phyloP scores from a whole-genome alignment of 1,140 invertebrate genomes.

The Drosophila pruinosa region DNA sequence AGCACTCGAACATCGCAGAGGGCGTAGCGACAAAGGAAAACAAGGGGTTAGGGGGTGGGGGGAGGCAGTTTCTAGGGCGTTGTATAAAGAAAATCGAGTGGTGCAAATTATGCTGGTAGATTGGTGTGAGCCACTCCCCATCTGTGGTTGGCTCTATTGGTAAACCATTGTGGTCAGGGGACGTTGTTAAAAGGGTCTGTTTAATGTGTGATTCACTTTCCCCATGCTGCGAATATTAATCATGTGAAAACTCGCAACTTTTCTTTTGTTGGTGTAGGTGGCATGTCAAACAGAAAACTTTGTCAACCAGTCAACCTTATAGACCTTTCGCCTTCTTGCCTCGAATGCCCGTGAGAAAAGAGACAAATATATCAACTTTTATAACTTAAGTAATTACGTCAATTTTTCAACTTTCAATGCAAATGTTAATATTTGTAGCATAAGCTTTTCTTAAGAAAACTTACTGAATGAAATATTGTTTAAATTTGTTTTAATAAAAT shows the following conservation, averaged over 20 bases:
- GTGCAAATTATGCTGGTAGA: constrained; percentile 28
- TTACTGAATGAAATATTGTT: no score
- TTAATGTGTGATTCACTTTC: neutral
- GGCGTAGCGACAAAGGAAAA: no score
- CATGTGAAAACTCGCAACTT: constrained; percentile 30
- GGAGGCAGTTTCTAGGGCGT: neutral
- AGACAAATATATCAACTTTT: neutral
- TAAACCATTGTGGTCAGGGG: constrained; percentile 30
- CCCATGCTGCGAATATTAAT: neutral
- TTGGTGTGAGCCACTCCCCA: neutral
- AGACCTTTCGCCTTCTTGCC: neutral
- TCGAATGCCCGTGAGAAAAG: neutral
- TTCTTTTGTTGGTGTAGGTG: neutral
- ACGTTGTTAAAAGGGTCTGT: neutral
- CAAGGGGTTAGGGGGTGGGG: neutral
- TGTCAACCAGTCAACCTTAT: neutral
- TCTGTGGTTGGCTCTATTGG: constrained; percentile 38
- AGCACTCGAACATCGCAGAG: neutral
- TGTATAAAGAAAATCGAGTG: neutral
- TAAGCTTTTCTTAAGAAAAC: neutral
- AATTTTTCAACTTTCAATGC: neutral
- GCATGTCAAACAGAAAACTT: neutral
- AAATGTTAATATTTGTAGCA: neutral
- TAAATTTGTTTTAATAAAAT: no score
- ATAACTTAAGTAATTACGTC: neutral